A percentile compares a stretch with the other conserved stretches of the same genome.
phyloP scores from a whole-genome alignment of 2,888 invertebrate species.

The Lamellibrachia columna region DNA sequence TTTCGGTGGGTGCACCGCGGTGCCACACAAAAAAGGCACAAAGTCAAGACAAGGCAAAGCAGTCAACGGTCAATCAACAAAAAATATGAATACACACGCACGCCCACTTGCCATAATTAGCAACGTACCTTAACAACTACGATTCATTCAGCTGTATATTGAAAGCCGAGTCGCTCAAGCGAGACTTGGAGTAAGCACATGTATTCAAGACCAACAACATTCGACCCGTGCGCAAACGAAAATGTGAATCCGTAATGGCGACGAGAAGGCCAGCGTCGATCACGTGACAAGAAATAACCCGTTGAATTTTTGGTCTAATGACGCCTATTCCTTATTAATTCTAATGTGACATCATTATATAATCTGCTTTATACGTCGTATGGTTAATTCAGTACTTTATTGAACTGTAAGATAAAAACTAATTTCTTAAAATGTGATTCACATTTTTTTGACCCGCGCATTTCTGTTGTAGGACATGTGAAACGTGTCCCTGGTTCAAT shows the following conservation, averaged over 20 bases:
- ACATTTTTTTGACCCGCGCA: neutral
- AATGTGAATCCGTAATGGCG: constrained; percentile 12
- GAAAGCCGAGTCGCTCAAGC: neutral
- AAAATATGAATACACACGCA: neutral
- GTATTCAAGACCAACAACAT: neutral
- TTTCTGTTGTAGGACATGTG: neutral
- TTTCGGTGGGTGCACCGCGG: neutral
- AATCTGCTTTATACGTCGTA: neutral
- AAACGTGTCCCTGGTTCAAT: neutral
- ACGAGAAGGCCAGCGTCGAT: neutral
- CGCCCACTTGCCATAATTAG: neutral
- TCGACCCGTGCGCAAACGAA: neutral
- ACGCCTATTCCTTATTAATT: neutral
- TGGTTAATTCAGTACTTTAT: neutral
- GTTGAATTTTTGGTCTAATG: neutral
- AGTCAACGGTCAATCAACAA: neutral
- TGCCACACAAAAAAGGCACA: neutral
- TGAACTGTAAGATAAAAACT: neutral
- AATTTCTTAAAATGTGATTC: neutral
- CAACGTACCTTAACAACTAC: neutral
- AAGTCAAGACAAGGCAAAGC: neutral
- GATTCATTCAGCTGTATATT: neutral
- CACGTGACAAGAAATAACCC: neutral
- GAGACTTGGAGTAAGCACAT: neutral
- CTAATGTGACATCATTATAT: neutral